Conservation (phyloP, 2,888 invertebrate genomes). For the Alviniconcha strummeri region DNA sequence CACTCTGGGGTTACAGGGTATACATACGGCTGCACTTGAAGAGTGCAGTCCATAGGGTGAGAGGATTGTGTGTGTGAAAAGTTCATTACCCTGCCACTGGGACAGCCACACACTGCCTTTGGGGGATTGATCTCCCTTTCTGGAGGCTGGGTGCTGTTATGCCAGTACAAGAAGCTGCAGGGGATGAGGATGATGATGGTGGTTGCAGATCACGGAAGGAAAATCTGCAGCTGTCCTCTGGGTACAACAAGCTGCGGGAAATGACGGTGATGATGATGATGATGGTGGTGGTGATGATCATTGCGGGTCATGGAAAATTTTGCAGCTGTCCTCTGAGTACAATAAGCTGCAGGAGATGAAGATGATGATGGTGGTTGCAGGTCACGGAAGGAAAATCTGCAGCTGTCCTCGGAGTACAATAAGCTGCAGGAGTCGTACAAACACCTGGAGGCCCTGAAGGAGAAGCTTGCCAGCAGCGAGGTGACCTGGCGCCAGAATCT, state of each 20-base stretch:
- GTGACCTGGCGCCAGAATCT: conserved; percentile 65
- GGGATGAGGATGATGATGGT: neutral
- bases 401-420: conserved; percentile 70
- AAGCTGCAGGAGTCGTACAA: conserved; percentile 71
- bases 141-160: too few relatives aligned
- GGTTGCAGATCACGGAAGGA: conserved; percentile 68
- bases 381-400: conserved; percentile 70
- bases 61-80: too few relatives aligned
- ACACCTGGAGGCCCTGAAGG: conserved; percentile 70
- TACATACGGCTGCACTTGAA: too few relatives aligned
- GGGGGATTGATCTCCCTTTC: too few relatives aligned
- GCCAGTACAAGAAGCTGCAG: too few relatives aligned
- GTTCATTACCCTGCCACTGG: too few relatives aligned
- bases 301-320: conserved; percentile 70
- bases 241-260: conserved; percentile 69
- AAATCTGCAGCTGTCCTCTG: conserved; percentile 69
- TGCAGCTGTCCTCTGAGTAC: conserved; percentile 70
- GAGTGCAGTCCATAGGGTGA: too few relatives aligned
- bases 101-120: too few relatives aligned
- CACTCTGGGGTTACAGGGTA: too few relatives aligned
- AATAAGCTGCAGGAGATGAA: conserved; percentile 71
- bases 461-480: conserved; percentile 70
- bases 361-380: conserved; percentile 46
- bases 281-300: conserved; percentile 41
- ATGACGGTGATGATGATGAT: conserved; percentile 55